These are phyloP conservation scores for Cantharis nigra DNA, from an alignment of 2,888 invertebrate species.

Conservation along the genomic window DNA sequence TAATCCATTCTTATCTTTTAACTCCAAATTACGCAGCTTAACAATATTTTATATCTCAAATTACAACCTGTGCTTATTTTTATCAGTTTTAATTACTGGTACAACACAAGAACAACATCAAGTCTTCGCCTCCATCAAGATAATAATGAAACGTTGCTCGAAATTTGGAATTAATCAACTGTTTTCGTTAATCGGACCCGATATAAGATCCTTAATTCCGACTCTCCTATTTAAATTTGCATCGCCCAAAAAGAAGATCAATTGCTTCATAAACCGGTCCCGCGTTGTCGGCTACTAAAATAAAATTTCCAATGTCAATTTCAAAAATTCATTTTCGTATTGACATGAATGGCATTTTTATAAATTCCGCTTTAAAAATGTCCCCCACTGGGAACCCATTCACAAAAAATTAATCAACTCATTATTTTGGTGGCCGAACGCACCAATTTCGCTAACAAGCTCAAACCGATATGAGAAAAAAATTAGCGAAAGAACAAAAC, in stretches of 20 bases:
- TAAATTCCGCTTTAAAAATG: neutral
- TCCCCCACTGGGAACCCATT: neutral
- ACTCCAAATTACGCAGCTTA: conserved; percentile 34
- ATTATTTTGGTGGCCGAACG: neutral
- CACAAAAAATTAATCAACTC: neutral
- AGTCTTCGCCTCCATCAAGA: neutral
- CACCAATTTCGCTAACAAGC: neutral
- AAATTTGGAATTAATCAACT: no score
- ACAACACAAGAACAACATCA: neutral
- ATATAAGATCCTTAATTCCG: neutral
- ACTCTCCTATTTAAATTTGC: neutral
- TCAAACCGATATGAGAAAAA: neutral
- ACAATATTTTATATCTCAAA: conserved; percentile 33
- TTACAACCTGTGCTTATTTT: conserved; percentile 9
- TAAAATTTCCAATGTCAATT: neutral
- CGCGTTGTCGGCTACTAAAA: neutral
- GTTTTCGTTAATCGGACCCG: neutral
- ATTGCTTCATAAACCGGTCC: neutral
- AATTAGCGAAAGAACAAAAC: neutral
- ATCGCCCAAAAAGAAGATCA: neutral
- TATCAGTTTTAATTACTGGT: conserved; percentile 11
- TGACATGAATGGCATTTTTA: neutral
- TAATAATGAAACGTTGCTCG: neutral
- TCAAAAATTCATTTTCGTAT: neutral
- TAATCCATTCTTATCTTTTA: conserved; percentile 36